These are phyloP conservation scores for Phrynocephalus forsythii DNA, from an alignment of 2,797 vertebrate species.

Conservation along the genomic window DNA sequence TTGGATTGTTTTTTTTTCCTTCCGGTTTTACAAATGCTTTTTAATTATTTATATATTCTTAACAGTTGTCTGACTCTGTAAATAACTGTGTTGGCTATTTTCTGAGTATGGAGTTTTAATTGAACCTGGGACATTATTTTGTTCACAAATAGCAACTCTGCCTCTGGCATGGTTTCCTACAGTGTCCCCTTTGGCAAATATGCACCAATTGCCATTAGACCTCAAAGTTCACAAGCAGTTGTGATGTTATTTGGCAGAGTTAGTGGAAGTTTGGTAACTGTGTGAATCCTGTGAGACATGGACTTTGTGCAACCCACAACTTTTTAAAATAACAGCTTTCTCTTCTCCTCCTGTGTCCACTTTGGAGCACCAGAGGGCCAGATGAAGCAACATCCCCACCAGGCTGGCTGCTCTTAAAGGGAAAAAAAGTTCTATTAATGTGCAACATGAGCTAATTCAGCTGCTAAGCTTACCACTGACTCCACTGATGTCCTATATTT, in stretches of 20 bases:
- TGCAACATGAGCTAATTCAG: conserved; percentile 4
- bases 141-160: conserved; percentile 27
- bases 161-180: conserved; percentile 3
- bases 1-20: conserved; percentile 76
- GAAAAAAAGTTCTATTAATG: neutral
- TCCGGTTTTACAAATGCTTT: conserved; percentile 76
- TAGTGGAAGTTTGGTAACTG: neutral
- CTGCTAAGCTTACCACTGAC: neutral
- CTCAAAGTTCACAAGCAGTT: neutral
- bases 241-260: conserved; percentile 2
- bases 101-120: neutral
- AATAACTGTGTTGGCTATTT: conserved; percentile 55
- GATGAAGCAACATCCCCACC: neutral
- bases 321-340: neutral
- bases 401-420: neutral
- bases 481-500: conserved; percentile 17
- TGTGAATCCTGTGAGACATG: neutral
- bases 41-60: conserved; percentile 76
- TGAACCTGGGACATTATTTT: conserved; percentile 7
- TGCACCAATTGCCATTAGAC: neutral
- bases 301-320: neutral
- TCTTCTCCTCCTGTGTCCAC: neutral
- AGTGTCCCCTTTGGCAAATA: conserved; percentile 2
- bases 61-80: conserved; percentile 74
- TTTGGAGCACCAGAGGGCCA: neutral